phyloP scores from a whole-genome alignment of 23 tunicate species.

The Styela clava region DNA sequence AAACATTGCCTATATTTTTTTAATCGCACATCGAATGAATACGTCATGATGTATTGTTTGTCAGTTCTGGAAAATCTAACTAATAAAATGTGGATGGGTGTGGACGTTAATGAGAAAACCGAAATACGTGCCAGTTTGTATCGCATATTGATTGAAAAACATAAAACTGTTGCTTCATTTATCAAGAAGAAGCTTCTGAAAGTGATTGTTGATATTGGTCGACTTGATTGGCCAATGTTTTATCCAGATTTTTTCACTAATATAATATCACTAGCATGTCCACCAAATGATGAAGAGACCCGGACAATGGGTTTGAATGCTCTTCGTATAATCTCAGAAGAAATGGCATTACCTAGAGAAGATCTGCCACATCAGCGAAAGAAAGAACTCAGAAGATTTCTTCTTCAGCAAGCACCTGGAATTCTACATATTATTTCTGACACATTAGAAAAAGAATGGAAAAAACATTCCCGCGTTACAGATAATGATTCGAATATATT shows the following conservation, averaged over 20 bases:
- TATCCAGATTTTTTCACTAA: conserved; percentile 73
- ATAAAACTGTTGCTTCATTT: conserved; percentile 53
- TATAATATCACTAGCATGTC: conserved; percentile 46
- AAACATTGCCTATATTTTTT: conserved; percentile 64
- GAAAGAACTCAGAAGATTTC: conserved; percentile 50
- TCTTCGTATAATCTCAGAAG: conserved; percentile 82
- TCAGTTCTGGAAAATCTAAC: conserved; percentile 80
- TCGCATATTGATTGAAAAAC: conserved; percentile 50
- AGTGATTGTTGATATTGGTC: conserved; percentile 84
- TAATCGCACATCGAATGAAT: conserved; percentile 66
- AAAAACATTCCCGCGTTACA: conserved; percentile 30
- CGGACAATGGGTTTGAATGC: conserved; percentile 78
- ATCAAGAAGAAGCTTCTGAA: conserved; percentile 71
- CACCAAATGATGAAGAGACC: conserved; percentile 52
- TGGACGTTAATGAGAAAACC: conserved; percentile 54
- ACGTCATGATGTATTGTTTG: conserved; percentile 84
- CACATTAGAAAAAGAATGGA: conserved; percentile 59
- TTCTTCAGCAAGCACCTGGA: conserved; percentile 58
- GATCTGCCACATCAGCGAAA: conserved; percentile 64
- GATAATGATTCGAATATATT: conserved; percentile 17
- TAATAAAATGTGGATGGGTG: conserved; percentile 89
- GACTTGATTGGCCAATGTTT: conserved; percentile 95
- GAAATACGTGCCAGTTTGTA: conserved; percentile 62
- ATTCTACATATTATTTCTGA: conserved; percentile 58
- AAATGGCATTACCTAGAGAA: conserved; percentile 69